phyloP scores from a whole-genome alignment of 2,797 vertebrate genomes.

The Phrynocephalus guinanensis region DNA sequence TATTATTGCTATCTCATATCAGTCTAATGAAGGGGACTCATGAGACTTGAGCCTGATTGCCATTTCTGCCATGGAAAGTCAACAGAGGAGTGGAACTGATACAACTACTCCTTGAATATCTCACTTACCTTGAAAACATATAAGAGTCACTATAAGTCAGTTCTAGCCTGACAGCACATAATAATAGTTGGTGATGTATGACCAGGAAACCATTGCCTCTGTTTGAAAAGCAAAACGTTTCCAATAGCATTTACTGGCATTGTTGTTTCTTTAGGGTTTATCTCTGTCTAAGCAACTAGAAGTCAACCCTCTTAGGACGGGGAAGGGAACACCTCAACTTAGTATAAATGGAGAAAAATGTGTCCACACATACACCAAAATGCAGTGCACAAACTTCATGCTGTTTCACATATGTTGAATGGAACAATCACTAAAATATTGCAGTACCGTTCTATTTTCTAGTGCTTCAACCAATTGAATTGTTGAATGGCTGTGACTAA shows the following conservation, averaged over 20 bases:
- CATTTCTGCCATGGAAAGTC: no score
- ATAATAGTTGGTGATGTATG: background rate
- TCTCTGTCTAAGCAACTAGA: background rate
- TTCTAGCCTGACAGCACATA: no score
- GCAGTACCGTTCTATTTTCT: background rate
- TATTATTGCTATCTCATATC: no score
- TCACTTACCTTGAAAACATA: no score
- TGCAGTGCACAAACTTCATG: background rate
- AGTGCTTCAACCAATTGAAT: background rate
- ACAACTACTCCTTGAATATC: no score
- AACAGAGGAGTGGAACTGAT: no score
- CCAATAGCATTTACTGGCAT: background rate
- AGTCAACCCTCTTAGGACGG: background rate
- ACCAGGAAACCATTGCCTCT: background rate
- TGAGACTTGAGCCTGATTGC: no score
- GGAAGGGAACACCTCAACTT: background rate
- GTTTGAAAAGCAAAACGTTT: background rate
- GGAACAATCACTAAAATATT: background rate
- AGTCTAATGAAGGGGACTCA: no score
- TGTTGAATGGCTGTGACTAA: background rate
- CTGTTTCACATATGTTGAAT: background rate
- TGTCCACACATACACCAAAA: background rate
- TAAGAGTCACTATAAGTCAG: no score
- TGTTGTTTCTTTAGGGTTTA: background rate
- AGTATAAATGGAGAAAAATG: background rate